Evolutionary conservation across 2,888 invertebrate species (phyloP).

Genomic region (Nemapogon koenigi): DNA sequence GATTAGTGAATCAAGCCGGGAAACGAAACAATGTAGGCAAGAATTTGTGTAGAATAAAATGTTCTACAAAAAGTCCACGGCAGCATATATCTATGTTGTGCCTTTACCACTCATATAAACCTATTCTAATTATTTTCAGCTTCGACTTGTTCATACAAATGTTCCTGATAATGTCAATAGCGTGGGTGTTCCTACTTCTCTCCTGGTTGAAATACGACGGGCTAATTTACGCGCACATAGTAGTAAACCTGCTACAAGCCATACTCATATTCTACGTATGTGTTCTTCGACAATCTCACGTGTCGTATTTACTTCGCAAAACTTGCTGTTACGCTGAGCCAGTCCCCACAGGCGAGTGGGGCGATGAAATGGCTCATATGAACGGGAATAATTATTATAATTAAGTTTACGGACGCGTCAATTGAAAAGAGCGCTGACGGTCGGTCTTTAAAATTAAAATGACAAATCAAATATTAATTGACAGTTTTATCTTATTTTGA

Average conservation of each 20-base stretch:
- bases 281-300: constrained; percentile 78
- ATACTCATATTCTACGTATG: constrained; percentile 79
- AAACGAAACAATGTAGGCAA: background rate
- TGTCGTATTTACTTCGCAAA: constrained; percentile 78
- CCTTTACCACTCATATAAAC: no score
- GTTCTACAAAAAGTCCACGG: no score
- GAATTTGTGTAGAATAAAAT: background rate
- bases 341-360: constrained; percentile 81
- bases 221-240: constrained; percentile 75
- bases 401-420: background rate
- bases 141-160: constrained; percentile 81
- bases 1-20: background rate
- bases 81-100: no score
- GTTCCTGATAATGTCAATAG: constrained; percentile 74
- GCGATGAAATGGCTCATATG: constrained; percentile 89
- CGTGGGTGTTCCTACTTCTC: constrained; percentile 79
- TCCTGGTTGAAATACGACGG: constrained; percentile 79
- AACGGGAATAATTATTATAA: constrained; percentile 60
- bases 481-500: no score
- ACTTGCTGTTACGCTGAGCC: constrained; percentile 81
- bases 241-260: constrained; percentile 78
- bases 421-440: no score
- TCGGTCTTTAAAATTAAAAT: no score
- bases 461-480: no score
- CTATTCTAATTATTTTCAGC: constrained; percentile 60